Evolutionary conservation across 2,113 vertebrate species (phyloP).

Genomic region (Apodemus sylvaticus): DNA sequence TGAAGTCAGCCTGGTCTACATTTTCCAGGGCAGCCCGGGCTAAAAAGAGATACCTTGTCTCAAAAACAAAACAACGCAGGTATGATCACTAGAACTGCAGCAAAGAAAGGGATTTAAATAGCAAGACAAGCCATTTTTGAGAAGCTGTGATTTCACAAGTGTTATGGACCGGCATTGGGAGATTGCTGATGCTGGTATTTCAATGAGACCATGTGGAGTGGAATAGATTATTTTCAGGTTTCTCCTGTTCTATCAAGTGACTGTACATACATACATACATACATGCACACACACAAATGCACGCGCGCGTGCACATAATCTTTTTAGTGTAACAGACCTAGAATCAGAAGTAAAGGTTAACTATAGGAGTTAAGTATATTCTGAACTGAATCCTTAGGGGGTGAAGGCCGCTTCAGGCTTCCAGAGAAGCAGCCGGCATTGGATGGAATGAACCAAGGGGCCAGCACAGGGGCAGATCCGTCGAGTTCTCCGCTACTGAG

Average conservation of each 20-base stretch:
- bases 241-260: slow-evolving; percentile 21
- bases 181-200: not conserved
- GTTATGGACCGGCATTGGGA: not conserved
- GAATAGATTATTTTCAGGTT: not conserved
- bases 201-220: slow-evolving; percentile 46
- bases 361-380: not conserved
- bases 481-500: not conserved
- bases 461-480: not conserved
- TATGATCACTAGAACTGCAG: not conserved
- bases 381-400: not conserved
- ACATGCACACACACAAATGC: not conserved
- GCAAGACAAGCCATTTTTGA: not conserved
- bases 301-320: not conserved
- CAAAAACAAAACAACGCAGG: not conserved
- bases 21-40: not conserved
- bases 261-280: not conserved
- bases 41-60: not conserved
- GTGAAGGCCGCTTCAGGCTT: not conserved
- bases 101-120: not conserved
- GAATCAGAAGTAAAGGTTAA: not conserved
- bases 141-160: slow-evolving; percentile 38
- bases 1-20: not conserved
- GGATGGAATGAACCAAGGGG: not conserved
- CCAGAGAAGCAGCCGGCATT: not conserved
- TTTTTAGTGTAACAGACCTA: not conserved